phyloP scores from a whole-genome alignment of 2,113 vertebrate species.

The Monarcha castaneiventris region DNA sequence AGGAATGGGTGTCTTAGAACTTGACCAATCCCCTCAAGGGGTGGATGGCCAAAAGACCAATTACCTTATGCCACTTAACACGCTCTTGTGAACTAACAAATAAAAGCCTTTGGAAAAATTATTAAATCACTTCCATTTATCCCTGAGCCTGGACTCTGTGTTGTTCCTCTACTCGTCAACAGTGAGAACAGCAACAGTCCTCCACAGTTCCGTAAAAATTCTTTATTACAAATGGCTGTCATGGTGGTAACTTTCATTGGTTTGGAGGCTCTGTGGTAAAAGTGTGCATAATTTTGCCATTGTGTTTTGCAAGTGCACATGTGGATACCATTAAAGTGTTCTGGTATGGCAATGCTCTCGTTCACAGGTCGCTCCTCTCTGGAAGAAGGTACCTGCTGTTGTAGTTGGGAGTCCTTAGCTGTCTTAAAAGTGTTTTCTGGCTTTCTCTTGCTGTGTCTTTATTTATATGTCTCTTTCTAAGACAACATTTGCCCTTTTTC shows the following conservation, averaged over 20 bases:
- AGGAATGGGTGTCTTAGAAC: no score
- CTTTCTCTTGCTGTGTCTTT: not conserved
- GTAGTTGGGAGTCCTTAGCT: not conserved
- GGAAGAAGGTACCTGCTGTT: accelerated
- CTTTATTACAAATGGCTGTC: not conserved
- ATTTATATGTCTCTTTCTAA: not conserved
- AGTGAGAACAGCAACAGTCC: no score
- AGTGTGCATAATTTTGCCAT: not conserved
- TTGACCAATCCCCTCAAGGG: no score
- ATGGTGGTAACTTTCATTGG: not conserved
- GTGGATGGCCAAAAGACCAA: no score
- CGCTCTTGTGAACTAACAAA: no score
- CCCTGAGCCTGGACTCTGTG: no score
- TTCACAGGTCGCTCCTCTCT: not conserved
- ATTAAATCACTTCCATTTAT: no score
- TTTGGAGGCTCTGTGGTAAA: not conserved
- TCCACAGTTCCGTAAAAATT: not conserved
- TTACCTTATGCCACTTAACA: no score
- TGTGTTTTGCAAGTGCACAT: not conserved
- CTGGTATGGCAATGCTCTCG: accelerated
- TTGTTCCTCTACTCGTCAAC: no score
- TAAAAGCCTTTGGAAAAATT: no score
- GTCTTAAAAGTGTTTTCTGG: not conserved
- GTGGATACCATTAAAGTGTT: not conserved
- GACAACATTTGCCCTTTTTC: not conserved